Conservation (phyloP, 2,888 invertebrate species). For the Muschampia plurimacula region DNA sequence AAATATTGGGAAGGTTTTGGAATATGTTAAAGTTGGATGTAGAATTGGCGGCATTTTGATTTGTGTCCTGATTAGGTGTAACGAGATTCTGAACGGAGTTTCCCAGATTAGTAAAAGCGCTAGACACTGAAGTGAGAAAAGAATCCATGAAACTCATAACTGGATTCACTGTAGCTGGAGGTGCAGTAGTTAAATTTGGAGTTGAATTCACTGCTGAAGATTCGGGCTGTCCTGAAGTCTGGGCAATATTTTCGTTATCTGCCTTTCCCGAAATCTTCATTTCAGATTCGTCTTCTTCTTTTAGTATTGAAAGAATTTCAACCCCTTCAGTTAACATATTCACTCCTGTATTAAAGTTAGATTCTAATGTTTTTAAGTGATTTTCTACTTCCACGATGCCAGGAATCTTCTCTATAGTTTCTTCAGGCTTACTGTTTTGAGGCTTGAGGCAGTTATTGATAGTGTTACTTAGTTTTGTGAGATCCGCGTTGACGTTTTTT, state of each 20-base stretch:
- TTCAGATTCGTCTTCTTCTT: constrained; percentile 53
- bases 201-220: constrained; percentile 24
- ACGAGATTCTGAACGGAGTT: constrained; percentile 49
- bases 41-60: neutral
- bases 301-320: constrained; percentile 57
- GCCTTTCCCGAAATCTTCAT: constrained; percentile 33
- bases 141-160: constrained; percentile 41
- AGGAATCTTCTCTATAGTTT: constrained; percentile 44
- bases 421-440: constrained; percentile 44
- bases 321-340: constrained; percentile 64
- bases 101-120: constrained; percentile 39
- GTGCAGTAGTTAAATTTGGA: constrained; percentile 28
- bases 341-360: constrained; percentile 64
- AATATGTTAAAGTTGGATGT: constrained; percentile 35
- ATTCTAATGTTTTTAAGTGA: constrained; percentile 55
- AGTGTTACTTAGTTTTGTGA: constrained; percentile 64
- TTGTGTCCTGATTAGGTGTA: constrained; percentile 36
- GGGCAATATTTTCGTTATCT: constrained; percentile 39
- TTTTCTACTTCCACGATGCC: constrained; percentile 51
- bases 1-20: constrained; percentile 37
- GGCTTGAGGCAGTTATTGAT: constrained; percentile 58
- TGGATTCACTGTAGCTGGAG: constrained; percentile 28
- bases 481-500: constrained; percentile 60
- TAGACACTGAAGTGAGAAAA: constrained; percentile 49
- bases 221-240: constrained; percentile 19